These are phyloP conservation scores for Onychorhynchus coronatus DNA, from an alignment of 2,113 vertebrate species.

Conservation along the genomic window DNA sequence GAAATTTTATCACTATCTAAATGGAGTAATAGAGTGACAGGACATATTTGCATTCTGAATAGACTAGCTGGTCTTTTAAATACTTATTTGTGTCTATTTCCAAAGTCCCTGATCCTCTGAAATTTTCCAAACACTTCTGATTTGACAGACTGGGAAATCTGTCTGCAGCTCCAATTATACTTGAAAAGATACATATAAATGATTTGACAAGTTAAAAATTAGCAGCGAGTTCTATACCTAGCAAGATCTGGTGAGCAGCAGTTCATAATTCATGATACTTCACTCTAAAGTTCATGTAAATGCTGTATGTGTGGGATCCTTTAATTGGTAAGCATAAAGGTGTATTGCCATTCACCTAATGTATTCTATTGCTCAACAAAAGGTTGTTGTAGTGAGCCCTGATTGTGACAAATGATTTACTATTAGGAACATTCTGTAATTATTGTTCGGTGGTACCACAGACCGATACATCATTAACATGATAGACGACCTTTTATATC, in stretches of 20 bases:
- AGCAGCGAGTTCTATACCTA: conserved; percentile 61
- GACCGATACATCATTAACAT: conserved; percentile 86
- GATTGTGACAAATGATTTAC: conserved; percentile 88
- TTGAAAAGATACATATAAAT: conserved; percentile 70
- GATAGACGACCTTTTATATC: conserved; percentile 87
- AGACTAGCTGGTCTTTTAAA: conserved; percentile 49
- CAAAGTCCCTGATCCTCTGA: conserved; percentile 37
- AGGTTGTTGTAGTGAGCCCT: conserved; percentile 76
- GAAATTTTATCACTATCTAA: conserved; percentile 9
- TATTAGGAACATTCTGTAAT: conserved; percentile 88
- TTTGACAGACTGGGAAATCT: conserved; percentile 62
- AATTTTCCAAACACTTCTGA: conserved; percentile 57
- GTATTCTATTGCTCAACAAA: conserved; percentile 78
- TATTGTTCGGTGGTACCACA: conserved; percentile 84
- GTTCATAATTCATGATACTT: conserved; percentile 66
- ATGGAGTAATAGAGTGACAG: conserved; percentile 31
- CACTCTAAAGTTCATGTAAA: conserved; percentile 45
- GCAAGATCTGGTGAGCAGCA: conserved; percentile 35
- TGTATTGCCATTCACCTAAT: conserved; percentile 79
- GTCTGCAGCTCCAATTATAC: conserved; percentile 67
- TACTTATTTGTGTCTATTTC: conserved; percentile 63
- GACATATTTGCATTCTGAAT: conserved; percentile 49
- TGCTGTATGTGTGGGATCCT: conserved; percentile 38
- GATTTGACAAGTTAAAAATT: conserved; percentile 69
- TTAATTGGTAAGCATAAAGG: conserved; percentile 74